Evolutionary conservation across 1,140 invertebrate species (phyloP).

Genomic region (Portunus trituberculatus): DNA sequence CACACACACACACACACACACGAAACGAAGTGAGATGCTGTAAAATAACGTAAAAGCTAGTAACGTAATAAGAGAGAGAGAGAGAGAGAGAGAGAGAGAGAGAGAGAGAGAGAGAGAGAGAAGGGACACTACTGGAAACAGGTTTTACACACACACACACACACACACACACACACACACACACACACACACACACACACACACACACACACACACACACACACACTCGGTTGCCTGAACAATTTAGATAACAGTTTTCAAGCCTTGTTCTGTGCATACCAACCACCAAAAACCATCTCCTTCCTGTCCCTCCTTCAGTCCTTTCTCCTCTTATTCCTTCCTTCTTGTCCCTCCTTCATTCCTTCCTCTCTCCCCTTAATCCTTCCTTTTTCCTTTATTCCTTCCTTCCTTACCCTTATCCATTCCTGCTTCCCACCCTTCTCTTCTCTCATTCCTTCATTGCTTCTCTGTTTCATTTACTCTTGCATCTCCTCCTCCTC

Average conservation of each 20-base stretch:
- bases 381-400: not conserved
- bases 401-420: too few relatives aligned
- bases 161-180: constrained; percentile 41
- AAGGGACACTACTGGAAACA: not conserved
- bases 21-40: not conserved
- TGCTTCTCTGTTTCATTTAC: too few relatives aligned
- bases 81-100: not conserved
- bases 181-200: constrained; percentile 45
- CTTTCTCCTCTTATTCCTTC: not conserved
- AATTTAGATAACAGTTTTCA: constrained; percentile 15
- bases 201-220: constrained; percentile 39
- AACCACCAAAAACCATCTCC: not conserved
- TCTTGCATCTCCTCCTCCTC: not conserved
- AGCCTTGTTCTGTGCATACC: not conserved
- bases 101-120: not conserved
- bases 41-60: too few relatives aligned
- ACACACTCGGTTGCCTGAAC: not conserved
- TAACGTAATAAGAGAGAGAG: too few relatives aligned
- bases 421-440: not conserved
- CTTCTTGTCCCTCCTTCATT: too few relatives aligned
- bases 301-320: too few relatives aligned
- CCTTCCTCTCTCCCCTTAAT: too few relatives aligned
- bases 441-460: too few relatives aligned
- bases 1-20: constrained; percentile 3
- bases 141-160: constrained; percentile 33